Percentiles rank a stretch among this genome's conserved stretches.
phyloP scores from a whole-genome alignment of 2,888 invertebrate species.

The Petrophora chlorosata region DNA sequence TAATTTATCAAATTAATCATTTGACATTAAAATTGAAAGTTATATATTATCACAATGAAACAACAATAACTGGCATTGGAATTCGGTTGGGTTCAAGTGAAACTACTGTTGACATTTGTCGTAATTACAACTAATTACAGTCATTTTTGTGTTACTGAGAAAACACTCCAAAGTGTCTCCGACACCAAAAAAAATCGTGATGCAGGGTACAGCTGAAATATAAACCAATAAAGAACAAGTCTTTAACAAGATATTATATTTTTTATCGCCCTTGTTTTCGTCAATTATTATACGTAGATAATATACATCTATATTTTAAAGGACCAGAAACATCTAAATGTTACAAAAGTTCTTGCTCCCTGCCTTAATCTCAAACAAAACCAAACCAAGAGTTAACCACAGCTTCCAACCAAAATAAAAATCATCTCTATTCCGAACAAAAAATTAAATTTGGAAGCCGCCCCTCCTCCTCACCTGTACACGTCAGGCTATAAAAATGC shows the following conservation, averaged over 20 bases:
- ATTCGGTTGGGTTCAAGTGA: constrained; percentile 34
- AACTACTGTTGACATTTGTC: constrained; percentile 41
- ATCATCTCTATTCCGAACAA: constrained; percentile 30
- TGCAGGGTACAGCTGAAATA: neutral
- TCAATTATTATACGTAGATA: no score
- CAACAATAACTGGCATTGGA: constrained; percentile 30
- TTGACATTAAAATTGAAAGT: no score
- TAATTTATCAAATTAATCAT: neutral
- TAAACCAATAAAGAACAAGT: neutral
- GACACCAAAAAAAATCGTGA: neutral
- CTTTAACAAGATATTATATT: no score
- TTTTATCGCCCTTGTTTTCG: no score
- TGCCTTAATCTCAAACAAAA: neutral
- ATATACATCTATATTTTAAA: no score
- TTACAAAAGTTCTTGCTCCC: no score
- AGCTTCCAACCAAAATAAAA: constrained; percentile 32
- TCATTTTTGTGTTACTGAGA: constrained; percentile 43
- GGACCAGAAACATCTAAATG: no score
- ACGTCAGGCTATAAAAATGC: constrained; percentile 1
- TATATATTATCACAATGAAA: neutral
- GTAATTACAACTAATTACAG: constrained; percentile 42
- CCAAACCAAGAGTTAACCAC: constrained; percentile 35
- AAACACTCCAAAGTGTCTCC: constrained; percentile 15
- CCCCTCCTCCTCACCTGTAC: constrained; percentile 61
- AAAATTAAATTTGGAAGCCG: constrained; percentile 61